These are phyloP conservation scores for Drosophila willistoni DNA, from an alignment of 1,140 invertebrate genomes.

Conservation along the genomic window DNA sequence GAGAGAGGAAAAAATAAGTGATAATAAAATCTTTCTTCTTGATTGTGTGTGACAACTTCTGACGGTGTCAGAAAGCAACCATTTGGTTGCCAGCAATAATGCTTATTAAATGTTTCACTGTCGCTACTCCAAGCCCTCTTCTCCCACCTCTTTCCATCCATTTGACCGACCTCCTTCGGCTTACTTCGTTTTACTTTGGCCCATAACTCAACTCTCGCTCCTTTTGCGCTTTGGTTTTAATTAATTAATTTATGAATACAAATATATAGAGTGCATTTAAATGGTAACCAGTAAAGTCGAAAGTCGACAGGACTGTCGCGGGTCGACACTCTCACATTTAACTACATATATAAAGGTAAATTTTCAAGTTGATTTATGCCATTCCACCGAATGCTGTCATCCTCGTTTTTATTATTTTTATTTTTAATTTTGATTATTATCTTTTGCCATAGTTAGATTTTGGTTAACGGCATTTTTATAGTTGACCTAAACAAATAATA, in stretches of 20 bases:
- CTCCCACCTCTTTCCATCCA: neutral
- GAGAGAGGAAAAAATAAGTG: too few relatives aligned
- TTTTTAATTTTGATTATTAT: constrained; percentile 26
- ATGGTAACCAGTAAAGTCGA: constrained; percentile 39
- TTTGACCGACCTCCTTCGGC: neutral
- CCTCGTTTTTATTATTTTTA: neutral
- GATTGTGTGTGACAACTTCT: constrained; percentile 23
- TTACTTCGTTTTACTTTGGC: neutral
- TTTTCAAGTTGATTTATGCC: constrained; percentile 32
- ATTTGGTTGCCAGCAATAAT: constrained; percentile 40
- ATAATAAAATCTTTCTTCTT: constrained; percentile 23
- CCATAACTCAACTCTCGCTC: constrained; percentile 37
- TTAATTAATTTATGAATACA: constrained; percentile 68
- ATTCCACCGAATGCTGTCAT: neutral
- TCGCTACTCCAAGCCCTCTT: constrained; percentile 8
- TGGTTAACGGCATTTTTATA: constrained; percentile 50
- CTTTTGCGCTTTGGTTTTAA: constrained; percentile 46
- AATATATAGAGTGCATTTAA: constrained; percentile 38
- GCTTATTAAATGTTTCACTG: constrained; percentile 63
- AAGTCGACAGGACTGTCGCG: neutral
- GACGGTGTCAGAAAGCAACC: constrained; percentile 24
- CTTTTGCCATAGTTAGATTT: constrained; percentile 29
- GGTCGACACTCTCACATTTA: neutral
- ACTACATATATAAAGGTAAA: neutral
- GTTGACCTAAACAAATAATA: constrained; percentile 64